These are phyloP conservation scores for Aspidapion aeneum DNA, from an alignment of 2,888 invertebrate species.

Conservation along the genomic window DNA sequence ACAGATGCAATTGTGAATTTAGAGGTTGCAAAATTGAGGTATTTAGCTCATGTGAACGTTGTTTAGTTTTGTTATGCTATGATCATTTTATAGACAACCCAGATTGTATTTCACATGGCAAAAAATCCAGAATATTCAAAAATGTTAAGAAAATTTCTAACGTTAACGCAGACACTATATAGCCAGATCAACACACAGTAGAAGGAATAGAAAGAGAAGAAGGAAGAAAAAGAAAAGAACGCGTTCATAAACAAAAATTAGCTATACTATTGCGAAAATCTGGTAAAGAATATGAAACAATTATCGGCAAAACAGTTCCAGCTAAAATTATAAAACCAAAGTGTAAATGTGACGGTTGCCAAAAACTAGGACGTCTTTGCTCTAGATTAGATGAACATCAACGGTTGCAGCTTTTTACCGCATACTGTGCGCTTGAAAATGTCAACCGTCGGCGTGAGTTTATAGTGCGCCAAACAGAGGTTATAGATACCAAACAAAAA, in stretches of 20 bases:
- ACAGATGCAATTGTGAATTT: constrained; percentile 13
- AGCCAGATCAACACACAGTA: constrained; percentile 4
- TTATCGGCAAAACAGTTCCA: constrained; percentile 11
- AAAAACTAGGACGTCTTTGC: constrained; percentile 17
- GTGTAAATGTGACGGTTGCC: constrained; percentile 9
- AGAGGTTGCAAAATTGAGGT: constrained; percentile 11
- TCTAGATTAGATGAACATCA: constrained; percentile 10
- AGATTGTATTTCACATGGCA: no score
- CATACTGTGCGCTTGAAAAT: constrained; percentile 12
- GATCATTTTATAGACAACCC: constrained; percentile 11
- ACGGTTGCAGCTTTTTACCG: constrained; percentile 11
- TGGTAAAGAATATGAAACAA: constrained; percentile 18
- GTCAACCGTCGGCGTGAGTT: constrained; percentile 19
- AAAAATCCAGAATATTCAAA: no score
- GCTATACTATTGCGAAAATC: constrained; percentile 14
- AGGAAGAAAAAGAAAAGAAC: background rate
- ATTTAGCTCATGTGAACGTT: constrained; percentile 14
- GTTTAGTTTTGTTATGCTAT: constrained; percentile 9
- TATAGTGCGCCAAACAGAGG: constrained; percentile 14
- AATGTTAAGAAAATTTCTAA: no score
- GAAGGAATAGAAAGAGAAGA: constrained; percentile 8
- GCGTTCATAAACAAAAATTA: constrained; percentile 13
- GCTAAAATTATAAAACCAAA: constrained; percentile 11
- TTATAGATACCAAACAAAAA: constrained; percentile 13
- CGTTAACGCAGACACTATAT: background rate